Percentiles rank a stretch among this genome's conserved stretches.
Evolutionary conservation across 2,797 vertebrate genomes (phyloP).

Genomic region (Mormyrops attenuatus): DNA sequence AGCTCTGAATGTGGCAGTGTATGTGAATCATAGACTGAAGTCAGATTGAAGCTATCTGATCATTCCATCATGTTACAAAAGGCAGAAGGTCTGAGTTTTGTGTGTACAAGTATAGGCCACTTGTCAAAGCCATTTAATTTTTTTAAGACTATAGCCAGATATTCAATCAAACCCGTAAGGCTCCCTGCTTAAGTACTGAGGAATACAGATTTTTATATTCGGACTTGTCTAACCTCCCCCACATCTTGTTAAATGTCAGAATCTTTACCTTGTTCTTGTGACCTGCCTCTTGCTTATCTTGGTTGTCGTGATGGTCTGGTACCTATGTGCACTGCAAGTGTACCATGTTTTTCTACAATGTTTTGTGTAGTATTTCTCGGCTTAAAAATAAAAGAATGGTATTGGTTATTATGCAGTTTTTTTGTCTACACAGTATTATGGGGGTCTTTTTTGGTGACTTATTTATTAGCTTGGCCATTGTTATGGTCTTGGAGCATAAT

Average conservation of each 20-base stretch:
- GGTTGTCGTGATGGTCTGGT: not conserved
- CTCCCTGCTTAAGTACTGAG: not conserved
- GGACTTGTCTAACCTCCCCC: not conserved
- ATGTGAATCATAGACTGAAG: not conserved
- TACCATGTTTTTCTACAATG: not conserved
- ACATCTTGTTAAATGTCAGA: not conserved
- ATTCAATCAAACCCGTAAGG: not conserved
- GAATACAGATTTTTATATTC: not conserved
- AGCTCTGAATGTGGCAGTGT: not conserved
- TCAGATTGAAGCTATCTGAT: not conserved
- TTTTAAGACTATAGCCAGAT: not conserved
- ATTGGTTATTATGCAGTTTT: not conserved
- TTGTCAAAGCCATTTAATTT: not conserved
- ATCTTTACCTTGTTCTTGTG: not conserved
- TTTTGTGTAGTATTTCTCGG: not conserved
- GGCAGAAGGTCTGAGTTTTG: not conserved
- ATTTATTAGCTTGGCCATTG: not conserved
- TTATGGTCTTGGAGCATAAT: not conserved
- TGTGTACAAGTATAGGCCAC: not conserved
- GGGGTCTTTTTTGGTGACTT: not conserved
- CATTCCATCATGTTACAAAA: not conserved
- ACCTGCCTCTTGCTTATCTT: not conserved
- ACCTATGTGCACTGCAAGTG: not conserved
- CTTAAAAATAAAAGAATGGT: not conserved
- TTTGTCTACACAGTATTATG: not conserved